Percentiles rank a stretch among this genome's conserved stretches.
Conservation (phyloP, 30 jellyfish, hydroid and myxozoan species). For the Aurelia sp. region DNA sequence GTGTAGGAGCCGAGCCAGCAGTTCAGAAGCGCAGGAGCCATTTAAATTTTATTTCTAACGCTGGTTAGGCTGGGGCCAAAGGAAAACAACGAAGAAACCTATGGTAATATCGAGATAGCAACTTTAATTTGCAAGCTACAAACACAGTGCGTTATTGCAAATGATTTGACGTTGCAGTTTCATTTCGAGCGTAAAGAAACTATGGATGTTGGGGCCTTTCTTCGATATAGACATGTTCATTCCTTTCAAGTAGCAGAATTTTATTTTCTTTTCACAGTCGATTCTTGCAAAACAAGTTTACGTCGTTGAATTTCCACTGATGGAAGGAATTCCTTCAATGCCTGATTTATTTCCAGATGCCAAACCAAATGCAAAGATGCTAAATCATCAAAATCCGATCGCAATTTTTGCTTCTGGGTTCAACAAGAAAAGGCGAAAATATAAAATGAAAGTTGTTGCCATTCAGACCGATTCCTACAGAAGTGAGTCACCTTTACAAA, state of each 20-base stretch:
- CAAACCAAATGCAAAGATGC: conserved; percentile 3
- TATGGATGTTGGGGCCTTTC: no score
- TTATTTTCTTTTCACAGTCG: conserved; percentile 1
- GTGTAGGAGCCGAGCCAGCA: no score
- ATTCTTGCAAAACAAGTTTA: neutral
- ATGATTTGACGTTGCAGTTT: no score
- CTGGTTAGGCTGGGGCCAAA: no score
- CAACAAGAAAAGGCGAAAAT: neutral
- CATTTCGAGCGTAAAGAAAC: no score
- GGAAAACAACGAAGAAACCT: no score
- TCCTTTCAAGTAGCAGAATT: neutral
- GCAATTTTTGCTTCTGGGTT: neutral
- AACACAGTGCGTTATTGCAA: no score
- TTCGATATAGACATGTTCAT: no score
- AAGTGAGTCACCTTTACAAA: neutral
- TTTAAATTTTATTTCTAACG: no score
- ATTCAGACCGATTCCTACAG: neutral
- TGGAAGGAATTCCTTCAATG: conserved; percentile 3
- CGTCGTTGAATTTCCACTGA: conserved; percentile 9
- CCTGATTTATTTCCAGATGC: conserved; percentile 6
- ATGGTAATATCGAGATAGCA: no score
- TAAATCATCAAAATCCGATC: conserved; percentile 2
- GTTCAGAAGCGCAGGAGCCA: no score
- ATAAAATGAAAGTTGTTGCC: conserved; percentile 11
- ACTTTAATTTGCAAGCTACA: no score